Conservation (phyloP, 2,113 vertebrate species). For the Lichenostomus cassidix region DNA sequence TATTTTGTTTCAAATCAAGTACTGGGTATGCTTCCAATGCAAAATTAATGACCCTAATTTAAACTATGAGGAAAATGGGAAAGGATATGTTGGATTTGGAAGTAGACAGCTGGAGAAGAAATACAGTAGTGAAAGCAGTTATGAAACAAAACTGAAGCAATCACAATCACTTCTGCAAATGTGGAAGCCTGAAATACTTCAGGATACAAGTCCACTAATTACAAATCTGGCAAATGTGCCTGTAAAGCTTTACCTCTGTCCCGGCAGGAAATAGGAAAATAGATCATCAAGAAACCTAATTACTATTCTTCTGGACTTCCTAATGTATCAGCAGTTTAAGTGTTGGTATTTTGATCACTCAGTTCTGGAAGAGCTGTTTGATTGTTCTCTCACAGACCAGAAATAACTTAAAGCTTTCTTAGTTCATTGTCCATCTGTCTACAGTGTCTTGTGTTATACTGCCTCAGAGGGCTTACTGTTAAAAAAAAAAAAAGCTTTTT, state of each 20-base stretch:
- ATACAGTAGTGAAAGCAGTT: constrained; percentile 33
- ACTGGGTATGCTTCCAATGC: background rate
- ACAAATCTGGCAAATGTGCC: background rate
- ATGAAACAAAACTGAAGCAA: constrained; percentile 39
- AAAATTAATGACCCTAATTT: background rate
- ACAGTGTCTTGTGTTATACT: background rate
- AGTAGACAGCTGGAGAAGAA: constrained; percentile 41
- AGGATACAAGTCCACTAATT: constrained; percentile 40
- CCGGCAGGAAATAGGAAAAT: constrained; percentile 33
- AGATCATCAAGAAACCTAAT: constrained; percentile 20
- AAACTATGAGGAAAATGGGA: constrained; percentile 5
- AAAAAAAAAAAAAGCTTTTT: background rate
- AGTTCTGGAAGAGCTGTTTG: background rate
- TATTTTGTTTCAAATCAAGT: constrained; percentile 9
- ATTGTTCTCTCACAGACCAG: background rate
- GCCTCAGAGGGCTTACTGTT: background rate
- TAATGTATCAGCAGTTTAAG: background rate
- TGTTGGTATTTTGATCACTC: constrained; percentile 7
- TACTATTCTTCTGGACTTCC: constrained; percentile 14
- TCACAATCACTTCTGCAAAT: constrained; percentile 36
- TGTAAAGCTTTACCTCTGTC: constrained; percentile 7
- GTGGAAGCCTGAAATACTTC: constrained; percentile 15
- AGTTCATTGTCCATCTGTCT: background rate
- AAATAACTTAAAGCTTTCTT: constrained; percentile 3
- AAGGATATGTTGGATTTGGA: background rate